phyloP scores from a whole-genome alignment of 1,140 invertebrate species.

The Drosophila saltans region DNA sequence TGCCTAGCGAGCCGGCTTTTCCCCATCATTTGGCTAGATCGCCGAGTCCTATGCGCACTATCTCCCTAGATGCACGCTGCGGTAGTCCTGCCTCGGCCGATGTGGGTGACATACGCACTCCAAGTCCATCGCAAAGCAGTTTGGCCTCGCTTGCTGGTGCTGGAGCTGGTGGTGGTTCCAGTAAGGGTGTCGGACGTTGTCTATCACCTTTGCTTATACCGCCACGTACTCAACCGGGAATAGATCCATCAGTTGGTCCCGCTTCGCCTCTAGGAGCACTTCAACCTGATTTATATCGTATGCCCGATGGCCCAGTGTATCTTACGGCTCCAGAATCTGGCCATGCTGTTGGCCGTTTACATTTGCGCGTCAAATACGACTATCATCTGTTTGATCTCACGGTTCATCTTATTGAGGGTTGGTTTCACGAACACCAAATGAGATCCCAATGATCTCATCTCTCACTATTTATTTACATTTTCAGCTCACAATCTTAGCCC shows the following conservation, averaged over 20 bases:
- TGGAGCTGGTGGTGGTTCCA: conserved; percentile 35
- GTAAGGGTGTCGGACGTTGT: conserved; percentile 84
- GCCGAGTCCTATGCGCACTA: conserved; percentile 89
- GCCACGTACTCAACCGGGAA: conserved; percentile 72
- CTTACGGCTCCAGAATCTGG: conserved; percentile 85
- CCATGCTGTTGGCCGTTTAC: conserved; percentile 89
- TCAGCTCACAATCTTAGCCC: conserved; percentile 91
- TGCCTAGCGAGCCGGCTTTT: conserved; percentile 76
- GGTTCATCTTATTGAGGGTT: conserved; percentile 94
- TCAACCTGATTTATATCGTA: conserved; percentile 92
- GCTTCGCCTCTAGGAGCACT: conserved; percentile 92
- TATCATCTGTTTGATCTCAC: conserved; percentile 94
- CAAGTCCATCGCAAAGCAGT: conserved; percentile 85
- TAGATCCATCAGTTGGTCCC: conserved; percentile 84
- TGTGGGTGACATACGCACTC: conserved; percentile 78
- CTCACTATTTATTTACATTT: too few relatives aligned
- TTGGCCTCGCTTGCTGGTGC: conserved; percentile 85
- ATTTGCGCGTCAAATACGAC: conserved; percentile 94
- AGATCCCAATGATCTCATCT: not conserved
- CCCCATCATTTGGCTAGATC: conserved; percentile 85
- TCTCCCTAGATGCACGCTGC: conserved; percentile 88
- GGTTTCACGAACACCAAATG: not conserved
- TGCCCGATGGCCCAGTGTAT: conserved; percentile 89
- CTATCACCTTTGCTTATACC: conserved; percentile 90
- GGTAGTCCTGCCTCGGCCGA: conserved; percentile 84